Conservation (phyloP, 2,113 vertebrate species). For the Morone saxatilis region DNA sequence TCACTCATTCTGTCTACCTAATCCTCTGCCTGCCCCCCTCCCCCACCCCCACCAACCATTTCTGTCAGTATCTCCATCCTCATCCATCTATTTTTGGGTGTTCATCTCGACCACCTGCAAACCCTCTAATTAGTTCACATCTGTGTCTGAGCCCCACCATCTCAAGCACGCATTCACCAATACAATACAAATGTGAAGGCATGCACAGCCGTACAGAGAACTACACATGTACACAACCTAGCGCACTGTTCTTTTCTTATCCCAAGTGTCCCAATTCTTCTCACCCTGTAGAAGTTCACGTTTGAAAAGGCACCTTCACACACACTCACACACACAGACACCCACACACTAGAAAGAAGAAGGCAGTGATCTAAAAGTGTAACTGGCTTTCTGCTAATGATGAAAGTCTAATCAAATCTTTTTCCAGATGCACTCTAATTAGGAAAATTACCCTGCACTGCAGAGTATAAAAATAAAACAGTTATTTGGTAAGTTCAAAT, state of each 20-base stretch:
- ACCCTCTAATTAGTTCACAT: constrained; percentile 85
- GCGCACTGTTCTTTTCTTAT: constrained; percentile 39
- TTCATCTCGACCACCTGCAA: constrained; percentile 84
- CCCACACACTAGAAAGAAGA: background rate
- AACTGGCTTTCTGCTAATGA: constrained; percentile 67
- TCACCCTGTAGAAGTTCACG: constrained; percentile 33
- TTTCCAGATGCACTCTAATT: constrained; percentile 69
- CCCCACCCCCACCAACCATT: background rate
- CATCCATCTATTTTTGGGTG: constrained; percentile 79
- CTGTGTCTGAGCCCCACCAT: constrained; percentile 76
- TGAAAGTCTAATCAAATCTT: constrained; percentile 64
- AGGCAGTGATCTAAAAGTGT: constrained; percentile 61
- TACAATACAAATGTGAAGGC: constrained; percentile 44
- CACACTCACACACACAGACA: background rate
- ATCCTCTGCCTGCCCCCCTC: background rate
- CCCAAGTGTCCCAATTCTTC: constrained; percentile 41
- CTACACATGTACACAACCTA: constrained; percentile 9
- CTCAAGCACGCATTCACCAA: constrained; percentile 56
- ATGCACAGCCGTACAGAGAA: background rate
- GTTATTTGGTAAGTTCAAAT: constrained; percentile 41
- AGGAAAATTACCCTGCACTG: constrained; percentile 59
- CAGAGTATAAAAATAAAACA: constrained; percentile 51
- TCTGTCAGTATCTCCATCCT: constrained; percentile 59
- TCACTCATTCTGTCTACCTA: constrained; percentile 28
- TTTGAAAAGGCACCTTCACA: constrained; percentile 48